Evolutionary conservation across 2,797 vertebrate species (phyloP).

Genomic region (Epinephelus coioides): DNA sequence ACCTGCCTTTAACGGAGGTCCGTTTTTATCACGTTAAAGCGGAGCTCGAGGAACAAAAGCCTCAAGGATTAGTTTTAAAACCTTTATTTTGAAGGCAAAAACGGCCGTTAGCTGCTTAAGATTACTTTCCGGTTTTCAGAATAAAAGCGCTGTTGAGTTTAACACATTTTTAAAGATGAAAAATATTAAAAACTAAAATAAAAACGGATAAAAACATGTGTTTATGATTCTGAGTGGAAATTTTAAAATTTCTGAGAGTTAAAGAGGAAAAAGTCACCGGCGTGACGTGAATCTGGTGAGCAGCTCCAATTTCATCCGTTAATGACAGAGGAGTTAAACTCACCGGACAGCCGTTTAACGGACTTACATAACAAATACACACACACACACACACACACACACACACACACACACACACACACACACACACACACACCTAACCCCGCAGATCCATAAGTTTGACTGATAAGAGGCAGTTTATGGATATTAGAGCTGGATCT

Average conservation of each 20-base stretch:
- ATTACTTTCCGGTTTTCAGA: conserved; percentile 58
- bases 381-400: no score
- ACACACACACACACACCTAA: no score
- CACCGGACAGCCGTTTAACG: no score
- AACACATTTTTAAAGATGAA: background rate
- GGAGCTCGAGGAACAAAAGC: conserved; percentile 65
- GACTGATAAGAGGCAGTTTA: no score
- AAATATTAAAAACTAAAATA: background rate
- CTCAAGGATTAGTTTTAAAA: conserved; percentile 12
- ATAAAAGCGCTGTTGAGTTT: conserved; percentile 33
- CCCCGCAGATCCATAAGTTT: no score
- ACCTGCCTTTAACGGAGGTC: background rate
- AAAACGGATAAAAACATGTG: background rate
- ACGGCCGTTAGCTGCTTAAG: background rate
- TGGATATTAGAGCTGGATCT: no score
- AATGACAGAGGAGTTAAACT: no score
- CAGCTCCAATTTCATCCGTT: no score
- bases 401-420: no score
- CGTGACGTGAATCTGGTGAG: no score
- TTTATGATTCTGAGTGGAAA: background rate
- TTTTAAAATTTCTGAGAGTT: background rate
- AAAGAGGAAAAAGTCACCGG: background rate
- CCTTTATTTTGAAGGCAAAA: conserved; percentile 66
- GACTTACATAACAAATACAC: no score
- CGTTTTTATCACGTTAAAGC: conserved; percentile 6